Evolutionary conservation across 2,113 vertebrate genomes (phyloP), one percentile per base, ranked within the genome.

Genomic region (Salvelinus fontinalis): DNA sequence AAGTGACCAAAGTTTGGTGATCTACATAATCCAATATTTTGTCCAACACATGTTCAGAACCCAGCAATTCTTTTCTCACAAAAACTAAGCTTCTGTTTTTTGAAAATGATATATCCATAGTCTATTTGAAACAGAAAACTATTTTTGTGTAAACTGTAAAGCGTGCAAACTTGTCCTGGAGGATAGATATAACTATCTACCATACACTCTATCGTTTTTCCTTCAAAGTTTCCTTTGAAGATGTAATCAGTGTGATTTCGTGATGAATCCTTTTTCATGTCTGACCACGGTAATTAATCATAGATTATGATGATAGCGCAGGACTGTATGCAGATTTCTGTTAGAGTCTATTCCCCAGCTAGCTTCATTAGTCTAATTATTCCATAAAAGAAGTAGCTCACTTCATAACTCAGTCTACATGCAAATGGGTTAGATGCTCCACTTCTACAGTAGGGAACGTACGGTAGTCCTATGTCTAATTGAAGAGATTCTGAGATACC

Each of bases 301-400:
- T 67, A 81, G 69, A 78, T 75, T 80, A 69, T 80, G 75, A 83
- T 82, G 79, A 84, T 83, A 71, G 11, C 67, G 57, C 1, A 87
- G 70, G 79, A 79, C 76, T 79, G 75, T 67, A 54, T 75, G 79
- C 70, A 84, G 71, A 84, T 80, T 77, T 84, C 76, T 87, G 77
- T 86, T 79, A 49, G 80, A 83, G 76, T 26, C 1, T 11, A 84
- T 78, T 91, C 89, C 88, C 89, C 78, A 67, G 88, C 83, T 84
- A 80, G 81, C 83, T 79, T 85, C 81, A 88, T 90, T 89, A 90
- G 86, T 85, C 87, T 89, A 84, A 89, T 87, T 89, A 89, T 84
- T 84, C 84, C 8, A 84, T 80, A 77, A 84, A 88, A 29, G 20
- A 20, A 27, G 22, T 4, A 82, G 84, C 76, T 78, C 83, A 8